Evolutionary conservation across 2,888 invertebrate genomes (phyloP).

Genomic region (Folsomia candida): DNA sequence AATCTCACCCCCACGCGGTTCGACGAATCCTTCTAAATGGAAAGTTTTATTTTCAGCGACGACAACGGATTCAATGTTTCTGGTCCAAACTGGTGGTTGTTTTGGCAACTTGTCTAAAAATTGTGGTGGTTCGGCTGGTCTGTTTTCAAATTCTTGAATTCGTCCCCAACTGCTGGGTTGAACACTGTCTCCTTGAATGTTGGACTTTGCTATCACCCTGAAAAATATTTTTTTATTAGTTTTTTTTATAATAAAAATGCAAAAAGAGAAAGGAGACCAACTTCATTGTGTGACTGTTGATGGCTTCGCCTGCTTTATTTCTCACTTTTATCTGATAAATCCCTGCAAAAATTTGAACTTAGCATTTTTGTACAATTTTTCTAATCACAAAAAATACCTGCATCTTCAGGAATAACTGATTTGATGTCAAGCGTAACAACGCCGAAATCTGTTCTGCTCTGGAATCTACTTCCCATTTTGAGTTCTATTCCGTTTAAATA

Average conservation of each 20-base stretch:
- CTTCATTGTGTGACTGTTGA: constrained; percentile 86
- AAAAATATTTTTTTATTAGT: too few species aligned
- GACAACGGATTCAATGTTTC: constrained; percentile 80
- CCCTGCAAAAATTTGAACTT: constrained; percentile 1
- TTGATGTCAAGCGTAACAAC: constrained; percentile 88
- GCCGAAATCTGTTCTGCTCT: constrained; percentile 83
- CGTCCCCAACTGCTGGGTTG: constrained; percentile 91
- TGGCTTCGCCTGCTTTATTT: constrained; percentile 90
- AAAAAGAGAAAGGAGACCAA: too few species aligned
- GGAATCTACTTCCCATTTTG: constrained; percentile 83
- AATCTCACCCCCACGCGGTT: constrained; percentile 84
- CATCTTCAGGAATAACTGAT: constrained; percentile 82
- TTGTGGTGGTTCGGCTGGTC: constrained; percentile 52
- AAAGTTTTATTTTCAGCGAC: constrained; percentile 83
- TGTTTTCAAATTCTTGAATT: constrained; percentile 85
- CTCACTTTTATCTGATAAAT: constrained; percentile 74
- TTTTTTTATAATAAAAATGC: too few species aligned
- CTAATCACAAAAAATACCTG: constrained; percentile 66
- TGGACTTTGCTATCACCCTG: constrained; percentile 71
- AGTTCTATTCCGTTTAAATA: constrained; percentile 90
- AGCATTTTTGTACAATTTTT: background rate
- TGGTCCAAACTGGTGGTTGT: constrained; percentile 93
- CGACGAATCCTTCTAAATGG: constrained; percentile 83
- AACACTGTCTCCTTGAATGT: constrained; percentile 77
- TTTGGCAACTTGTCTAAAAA: constrained; percentile 79